Evolutionary conservation across 2,888 invertebrate species (phyloP).

Genomic region (Nasonia oneida): DNA sequence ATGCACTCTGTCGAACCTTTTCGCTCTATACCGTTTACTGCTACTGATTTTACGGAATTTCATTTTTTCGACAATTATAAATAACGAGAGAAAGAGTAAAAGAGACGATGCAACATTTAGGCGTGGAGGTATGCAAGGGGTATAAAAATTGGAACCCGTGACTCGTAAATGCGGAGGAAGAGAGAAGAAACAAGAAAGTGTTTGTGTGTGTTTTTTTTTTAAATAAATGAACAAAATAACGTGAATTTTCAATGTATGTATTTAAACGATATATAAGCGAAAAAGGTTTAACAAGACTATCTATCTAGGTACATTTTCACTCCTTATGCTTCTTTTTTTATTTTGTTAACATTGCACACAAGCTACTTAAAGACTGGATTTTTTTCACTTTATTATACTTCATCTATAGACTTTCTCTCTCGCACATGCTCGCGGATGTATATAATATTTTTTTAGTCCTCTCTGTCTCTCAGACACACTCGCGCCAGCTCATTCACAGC

Average conservation of each 20-base stretch:
- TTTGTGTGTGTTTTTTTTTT: not conserved
- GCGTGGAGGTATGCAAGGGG: not conserved
- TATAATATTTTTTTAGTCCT: slow-evolving; percentile 18
- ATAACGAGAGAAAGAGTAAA: not conserved
- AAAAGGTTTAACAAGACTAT: slow-evolving; percentile 59
- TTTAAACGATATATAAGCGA: slow-evolving; percentile 57
- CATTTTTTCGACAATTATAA: not conserved
- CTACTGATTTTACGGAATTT: not conserved
- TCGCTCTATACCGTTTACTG: slow-evolving; percentile 39
- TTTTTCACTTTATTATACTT: slow-evolving; percentile 21
- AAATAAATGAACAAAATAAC: slow-evolving; percentile 28
- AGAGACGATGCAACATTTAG: not conserved
- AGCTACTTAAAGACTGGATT: slow-evolving; percentile 57
- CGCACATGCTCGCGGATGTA: not conserved
- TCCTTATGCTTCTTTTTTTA: slow-evolving; percentile 19
- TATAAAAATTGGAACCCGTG: not conserved
- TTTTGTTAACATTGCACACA: slow-evolving; percentile 54
- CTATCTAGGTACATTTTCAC: slow-evolving; percentile 53
- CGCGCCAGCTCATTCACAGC: slow-evolving; percentile 1
- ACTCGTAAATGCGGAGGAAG: not conserved
- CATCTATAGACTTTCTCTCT: slow-evolving; percentile 28
- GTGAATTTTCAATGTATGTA: slow-evolving; percentile 44
- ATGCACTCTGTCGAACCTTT: slow-evolving; percentile 43
- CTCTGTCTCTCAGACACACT: slow-evolving; percentile 39
- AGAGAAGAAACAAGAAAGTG: not conserved